These are phyloP conservation scores for Orestias chungarensis DNA, from an alignment of 2,797 vertebrate genomes.

Conservation along the genomic window DNA sequence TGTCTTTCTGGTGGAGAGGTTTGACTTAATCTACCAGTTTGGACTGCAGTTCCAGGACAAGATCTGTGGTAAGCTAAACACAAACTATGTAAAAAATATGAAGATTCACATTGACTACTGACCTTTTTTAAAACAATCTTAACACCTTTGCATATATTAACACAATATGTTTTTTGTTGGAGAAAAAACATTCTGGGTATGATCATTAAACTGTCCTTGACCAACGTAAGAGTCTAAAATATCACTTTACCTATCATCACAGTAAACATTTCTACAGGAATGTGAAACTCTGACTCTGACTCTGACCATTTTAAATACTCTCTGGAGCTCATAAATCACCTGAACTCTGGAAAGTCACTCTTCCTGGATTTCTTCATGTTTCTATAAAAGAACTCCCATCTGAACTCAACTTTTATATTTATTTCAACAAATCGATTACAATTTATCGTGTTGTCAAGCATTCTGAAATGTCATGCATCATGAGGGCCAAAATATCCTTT, in stretches of 20 bases:
- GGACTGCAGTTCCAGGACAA: constrained; percentile 94
- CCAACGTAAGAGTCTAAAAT: background rate
- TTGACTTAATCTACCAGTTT: constrained; percentile 94
- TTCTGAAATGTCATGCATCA: constrained; percentile 15
- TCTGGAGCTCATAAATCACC: constrained; percentile 7
- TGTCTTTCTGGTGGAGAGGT: constrained; percentile 95
- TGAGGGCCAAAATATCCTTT: constrained; percentile 4
- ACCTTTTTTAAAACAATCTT: background rate
- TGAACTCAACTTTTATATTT: constrained; percentile 8
- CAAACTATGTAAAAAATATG: background rate
- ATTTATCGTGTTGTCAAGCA: constrained; percentile 10
- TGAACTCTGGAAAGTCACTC: background rate
- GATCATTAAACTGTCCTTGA: background rate
- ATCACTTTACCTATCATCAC: background rate
- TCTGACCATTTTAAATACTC: constrained; percentile 4
- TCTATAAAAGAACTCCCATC: constrained; percentile 10
- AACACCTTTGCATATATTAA: too few species aligned
- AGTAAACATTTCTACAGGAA: background rate
- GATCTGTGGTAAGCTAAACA: constrained; percentile 75
- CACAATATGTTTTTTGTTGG: background rate
- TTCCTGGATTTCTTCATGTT: constrained; percentile 21
- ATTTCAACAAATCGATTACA: background rate
- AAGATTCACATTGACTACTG: background rate
- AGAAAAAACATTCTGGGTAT: background rate
- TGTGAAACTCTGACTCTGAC: constrained; percentile 4